phyloP scores from a whole-genome alignment of 1,140 invertebrate genomes.

The Drosophila triauraria region DNA sequence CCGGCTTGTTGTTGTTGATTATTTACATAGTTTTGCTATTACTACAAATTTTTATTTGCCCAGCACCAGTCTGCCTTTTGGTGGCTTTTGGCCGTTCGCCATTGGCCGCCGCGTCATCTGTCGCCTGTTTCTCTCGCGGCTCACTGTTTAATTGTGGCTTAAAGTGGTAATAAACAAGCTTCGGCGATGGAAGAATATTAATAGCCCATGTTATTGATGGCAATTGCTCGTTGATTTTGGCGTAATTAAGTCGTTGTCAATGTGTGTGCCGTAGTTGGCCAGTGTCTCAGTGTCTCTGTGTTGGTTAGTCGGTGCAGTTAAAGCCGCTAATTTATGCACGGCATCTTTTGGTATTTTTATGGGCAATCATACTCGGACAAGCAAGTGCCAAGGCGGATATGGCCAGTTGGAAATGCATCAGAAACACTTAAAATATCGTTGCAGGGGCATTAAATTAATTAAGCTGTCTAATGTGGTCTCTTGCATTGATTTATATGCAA shows the following conservation, averaged over 20 bases:
- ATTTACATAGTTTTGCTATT: constrained; percentile 84
- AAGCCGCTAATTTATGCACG: constrained; percentile 59
- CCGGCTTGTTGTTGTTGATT: constrained; percentile 67
- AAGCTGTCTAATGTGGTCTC: not conserved
- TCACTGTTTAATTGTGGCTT: constrained; percentile 77
- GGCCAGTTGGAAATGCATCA: constrained; percentile 19
- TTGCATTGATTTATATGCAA: not conserved
- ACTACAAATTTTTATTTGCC: constrained; percentile 84
- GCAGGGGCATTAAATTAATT: constrained; percentile 19
- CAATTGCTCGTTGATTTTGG: constrained; percentile 84
- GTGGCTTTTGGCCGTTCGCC: constrained; percentile 5
- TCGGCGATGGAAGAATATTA: constrained; percentile 77
- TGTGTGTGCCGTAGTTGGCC: constrained; percentile 22
- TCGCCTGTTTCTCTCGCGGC: constrained; percentile 31
- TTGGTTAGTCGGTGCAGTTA: constrained; percentile 28
- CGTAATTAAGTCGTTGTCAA: constrained; percentile 83
- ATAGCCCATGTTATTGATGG: constrained; percentile 84
- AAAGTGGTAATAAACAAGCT: constrained; percentile 81
- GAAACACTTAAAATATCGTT: constrained; percentile 9
- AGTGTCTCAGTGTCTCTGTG: constrained; percentile 1
- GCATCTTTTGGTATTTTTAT: constrained; percentile 52
- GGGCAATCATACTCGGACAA: constrained; percentile 34
- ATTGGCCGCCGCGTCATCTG: constrained; percentile 61
- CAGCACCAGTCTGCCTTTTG: constrained; percentile 37
- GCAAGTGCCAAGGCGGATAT: constrained; percentile 42